Evolutionary conservation across 2,888 invertebrate genomes (phyloP).

Genomic region (Imbricaverruca yamaguchii): DNA sequence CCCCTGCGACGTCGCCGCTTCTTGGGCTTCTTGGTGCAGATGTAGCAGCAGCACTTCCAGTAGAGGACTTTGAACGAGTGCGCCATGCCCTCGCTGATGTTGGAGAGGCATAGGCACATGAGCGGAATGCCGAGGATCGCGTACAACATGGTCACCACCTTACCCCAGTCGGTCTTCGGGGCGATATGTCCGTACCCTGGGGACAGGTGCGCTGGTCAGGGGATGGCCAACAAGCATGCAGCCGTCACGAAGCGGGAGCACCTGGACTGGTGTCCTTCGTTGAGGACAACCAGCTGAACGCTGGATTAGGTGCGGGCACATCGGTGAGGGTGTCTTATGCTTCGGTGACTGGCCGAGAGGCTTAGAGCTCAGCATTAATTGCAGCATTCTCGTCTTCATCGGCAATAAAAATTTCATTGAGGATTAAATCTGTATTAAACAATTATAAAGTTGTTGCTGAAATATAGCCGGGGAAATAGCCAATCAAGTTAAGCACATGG

Average conservation of each 20-base stretch:
- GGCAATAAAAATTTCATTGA: no score
- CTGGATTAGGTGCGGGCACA: not conserved
- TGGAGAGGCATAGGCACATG: conserved; percentile 88
- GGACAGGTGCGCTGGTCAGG: conserved; percentile 32
- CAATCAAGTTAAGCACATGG: no score
- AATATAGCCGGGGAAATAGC: no score
- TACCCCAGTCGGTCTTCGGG: conserved; percentile 86
- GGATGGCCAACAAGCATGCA: no score
- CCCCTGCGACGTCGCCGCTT: conserved; percentile 40
- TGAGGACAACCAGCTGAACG: no score
- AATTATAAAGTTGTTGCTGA: no score
- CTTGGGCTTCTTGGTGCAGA: conserved; percentile 71
- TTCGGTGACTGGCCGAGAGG: no score
- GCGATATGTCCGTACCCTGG: conserved; percentile 91
- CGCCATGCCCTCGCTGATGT: conserved; percentile 89
- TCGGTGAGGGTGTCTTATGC: not conserved
- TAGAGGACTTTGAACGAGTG: conserved; percentile 88
- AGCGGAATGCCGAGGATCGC: conserved; percentile 88
- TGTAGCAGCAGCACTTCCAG: conserved; percentile 79
- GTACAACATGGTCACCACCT: conserved; percentile 90
- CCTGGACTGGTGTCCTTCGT: no score
- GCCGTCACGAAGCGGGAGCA: no score
- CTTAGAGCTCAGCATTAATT: no score
- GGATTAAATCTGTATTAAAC: no score
- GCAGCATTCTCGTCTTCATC: no score